Evolutionary conservation across 2,888 invertebrate species (phyloP), one percentile per base, ranked within the genome.

Genomic region (Zootermopsis nevadensis): DNA sequence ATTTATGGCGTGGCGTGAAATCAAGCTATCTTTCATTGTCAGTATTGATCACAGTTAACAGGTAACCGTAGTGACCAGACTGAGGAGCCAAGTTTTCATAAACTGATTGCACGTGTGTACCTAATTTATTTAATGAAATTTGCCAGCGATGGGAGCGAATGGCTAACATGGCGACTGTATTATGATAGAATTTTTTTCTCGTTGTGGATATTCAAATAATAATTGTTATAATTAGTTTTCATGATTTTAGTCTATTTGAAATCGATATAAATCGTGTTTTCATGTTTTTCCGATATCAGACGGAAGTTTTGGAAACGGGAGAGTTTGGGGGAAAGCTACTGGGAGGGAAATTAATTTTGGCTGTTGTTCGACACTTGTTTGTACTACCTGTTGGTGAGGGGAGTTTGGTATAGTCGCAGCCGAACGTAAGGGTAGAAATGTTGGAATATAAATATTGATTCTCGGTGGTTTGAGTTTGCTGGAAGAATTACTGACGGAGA

Each of bases 321-420:
- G 60, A n/a, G 27, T 60, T 0, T 60, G 60, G 48, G 60, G n/a
- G n/a, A n/a, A 12, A 27, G 10, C 60, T n/a, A 60, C n/a, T n/a
- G 60, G 27, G 60, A 60, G n/a, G 60, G 60, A 60, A 60, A 60
- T 27, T 27, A 60, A n/a, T 60, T 60, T 60, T 8, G 60, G 60
- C 27, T 27, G n/a, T 60, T 60, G 60, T 60, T 60, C n/a, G 60
- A 27, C 60, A 60, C n/a, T 60, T 60, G 27, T 60, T 60, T 60
- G n/a, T 60, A 27, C 60, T 60, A 60, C 60, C 60, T 60, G 60
- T 1, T n/a, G 55, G 12, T 60, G 60, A 60, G n/a, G 60, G 27
- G 60, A 60, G 60, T 27, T 8, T 10, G 6, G 60, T 60, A 27
- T 27, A 60, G 60, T 60, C 27, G 12, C n/a, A 60, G 2, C 1